Conservation (phyloP, 2,113 vertebrate species). For the Rhegmatorhina hoffmannsi region DNA sequence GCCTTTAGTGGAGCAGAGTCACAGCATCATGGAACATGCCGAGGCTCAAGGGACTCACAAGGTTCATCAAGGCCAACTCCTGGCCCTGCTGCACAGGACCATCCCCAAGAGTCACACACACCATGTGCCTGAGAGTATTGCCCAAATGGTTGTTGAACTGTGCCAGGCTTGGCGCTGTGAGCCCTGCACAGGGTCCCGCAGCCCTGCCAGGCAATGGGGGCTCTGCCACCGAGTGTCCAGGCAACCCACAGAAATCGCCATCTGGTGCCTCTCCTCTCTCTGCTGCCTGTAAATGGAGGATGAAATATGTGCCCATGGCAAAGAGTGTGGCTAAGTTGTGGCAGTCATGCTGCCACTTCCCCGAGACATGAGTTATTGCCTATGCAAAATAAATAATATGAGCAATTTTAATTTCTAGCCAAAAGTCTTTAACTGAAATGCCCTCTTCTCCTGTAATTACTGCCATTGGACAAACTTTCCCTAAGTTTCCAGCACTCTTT, state of each 20-base stretch:
- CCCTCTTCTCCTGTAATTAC: neutral
- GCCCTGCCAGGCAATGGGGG: rapidly evolving
- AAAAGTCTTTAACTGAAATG: neutral
- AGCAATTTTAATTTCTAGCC: neutral
- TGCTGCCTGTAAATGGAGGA: rapidly evolving
- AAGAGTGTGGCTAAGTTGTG: neutral
- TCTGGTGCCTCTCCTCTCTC: neutral
- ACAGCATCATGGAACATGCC: neutral
- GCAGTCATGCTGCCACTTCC: neutral
- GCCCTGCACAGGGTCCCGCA: rapidly evolving
- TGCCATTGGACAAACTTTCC: neutral
- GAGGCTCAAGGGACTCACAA: neutral
- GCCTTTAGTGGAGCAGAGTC: neutral
- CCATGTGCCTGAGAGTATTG: neutral
- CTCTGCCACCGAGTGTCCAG: rapidly evolving
- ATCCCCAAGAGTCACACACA: neutral
- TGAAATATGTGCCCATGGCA: rapidly evolving
- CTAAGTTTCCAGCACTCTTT: neutral
- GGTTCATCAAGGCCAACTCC: neutral
- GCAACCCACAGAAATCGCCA: neutral
- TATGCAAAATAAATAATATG: neutral
- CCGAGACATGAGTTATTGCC: neutral
- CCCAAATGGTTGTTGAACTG: neutral
- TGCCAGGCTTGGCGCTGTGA: neutral
- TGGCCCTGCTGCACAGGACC: neutral